Percentiles rank a stretch among this genome's conserved stretches.
Evolutionary conservation across 2,797 vertebrate species (phyloP).

Genomic region (Dicrostonyx torquatus): DNA sequence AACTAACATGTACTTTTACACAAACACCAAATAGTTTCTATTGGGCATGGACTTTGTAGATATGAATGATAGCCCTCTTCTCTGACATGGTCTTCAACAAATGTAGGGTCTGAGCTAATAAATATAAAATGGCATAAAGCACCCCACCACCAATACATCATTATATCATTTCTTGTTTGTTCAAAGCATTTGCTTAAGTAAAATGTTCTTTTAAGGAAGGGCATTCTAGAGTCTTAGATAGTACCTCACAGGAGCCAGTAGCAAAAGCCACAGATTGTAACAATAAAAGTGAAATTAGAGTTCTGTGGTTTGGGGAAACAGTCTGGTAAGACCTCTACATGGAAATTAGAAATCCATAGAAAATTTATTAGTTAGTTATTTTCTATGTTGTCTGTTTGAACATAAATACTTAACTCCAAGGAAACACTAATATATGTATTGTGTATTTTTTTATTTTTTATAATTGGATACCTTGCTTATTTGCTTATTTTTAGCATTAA

Average conservation of each 20-base stretch:
- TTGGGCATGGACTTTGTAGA: background rate
- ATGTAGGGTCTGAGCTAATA: background rate
- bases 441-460: background rate
- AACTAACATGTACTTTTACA: background rate
- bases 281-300: slow-evolving; percentile 14
- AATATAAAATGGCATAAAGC: background rate
- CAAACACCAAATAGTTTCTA: background rate
- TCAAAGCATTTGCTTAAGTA: background rate
- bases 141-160: background rate
- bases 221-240: background rate
- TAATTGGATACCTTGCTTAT: background rate
- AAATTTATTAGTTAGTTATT: background rate
- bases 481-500: background rate
- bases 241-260: background rate
- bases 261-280: background rate
- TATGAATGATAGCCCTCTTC: too few species aligned
- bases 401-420: background rate
- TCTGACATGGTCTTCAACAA: background rate
- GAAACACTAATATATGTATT: background rate
- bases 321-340: background rate
- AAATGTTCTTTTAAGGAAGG: background rate
- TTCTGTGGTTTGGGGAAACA: background rate
- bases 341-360: background rate
- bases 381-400: background rate
- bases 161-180: background rate